Percentiles rank a stretch among this genome's conserved stretches.
Evolutionary conservation across 2,888 invertebrate species (phyloP).

Genomic region (Agrotis puta): DNA sequence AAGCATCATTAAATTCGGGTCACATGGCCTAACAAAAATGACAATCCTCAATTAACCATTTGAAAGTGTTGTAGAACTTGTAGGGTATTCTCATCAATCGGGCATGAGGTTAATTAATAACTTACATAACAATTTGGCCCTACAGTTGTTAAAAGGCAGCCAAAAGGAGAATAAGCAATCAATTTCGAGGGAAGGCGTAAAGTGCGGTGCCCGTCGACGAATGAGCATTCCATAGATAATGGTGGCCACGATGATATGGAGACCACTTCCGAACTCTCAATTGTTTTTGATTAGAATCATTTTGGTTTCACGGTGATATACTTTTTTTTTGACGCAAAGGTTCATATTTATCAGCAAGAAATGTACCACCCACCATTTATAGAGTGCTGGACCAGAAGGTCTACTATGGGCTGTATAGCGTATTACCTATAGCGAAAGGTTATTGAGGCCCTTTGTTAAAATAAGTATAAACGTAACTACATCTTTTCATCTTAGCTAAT

Average conservation of each 20-base stretch:
- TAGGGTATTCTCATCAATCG: slow-evolving; percentile 59
- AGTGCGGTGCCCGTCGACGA: slow-evolving; percentile 78
- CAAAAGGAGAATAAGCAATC: slow-evolving; percentile 80
- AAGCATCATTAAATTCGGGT: slow-evolving; percentile 68
- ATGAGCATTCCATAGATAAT: slow-evolving; percentile 80
- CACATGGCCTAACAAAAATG: slow-evolving; percentile 70
- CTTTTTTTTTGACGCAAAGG: too few species aligned
- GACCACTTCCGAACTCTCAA: slow-evolving; percentile 57
- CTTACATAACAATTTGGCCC: slow-evolving; percentile 76
- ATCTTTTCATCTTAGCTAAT: slow-evolving; percentile 12
- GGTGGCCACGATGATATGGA: slow-evolving; percentile 69
- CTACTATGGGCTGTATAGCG: neutral
- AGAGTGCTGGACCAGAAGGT: neutral
- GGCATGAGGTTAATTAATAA: slow-evolving; percentile 71
- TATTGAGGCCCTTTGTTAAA: neutral
- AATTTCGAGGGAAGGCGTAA: slow-evolving; percentile 82
- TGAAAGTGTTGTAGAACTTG: slow-evolving; percentile 46
- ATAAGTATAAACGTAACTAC: neutral
- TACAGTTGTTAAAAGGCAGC: slow-evolving; percentile 77
- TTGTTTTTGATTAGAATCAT: too few species aligned
- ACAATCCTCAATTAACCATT: slow-evolving; percentile 71
- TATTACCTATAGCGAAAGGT: neutral
- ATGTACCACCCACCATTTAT: too few species aligned
- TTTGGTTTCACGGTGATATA: too few species aligned
- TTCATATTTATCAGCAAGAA: neutral